These are phyloP conservation scores for Fistularia commersonii DNA, from an alignment of 2,797 vertebrate species.

Conservation along the genomic window DNA sequence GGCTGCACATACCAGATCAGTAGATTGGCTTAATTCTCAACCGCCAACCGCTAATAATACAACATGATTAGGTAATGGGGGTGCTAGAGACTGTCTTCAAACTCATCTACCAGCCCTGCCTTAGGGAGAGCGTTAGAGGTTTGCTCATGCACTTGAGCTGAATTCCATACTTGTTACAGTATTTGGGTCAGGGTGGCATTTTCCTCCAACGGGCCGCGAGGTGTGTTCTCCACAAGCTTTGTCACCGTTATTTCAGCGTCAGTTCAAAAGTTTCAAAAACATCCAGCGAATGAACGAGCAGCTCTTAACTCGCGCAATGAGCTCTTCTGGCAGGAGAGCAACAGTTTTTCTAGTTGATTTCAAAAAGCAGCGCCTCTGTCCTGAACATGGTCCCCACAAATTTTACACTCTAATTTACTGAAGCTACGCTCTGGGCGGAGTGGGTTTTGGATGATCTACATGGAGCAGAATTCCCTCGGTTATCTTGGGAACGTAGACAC, in stretches of 20 bases:
- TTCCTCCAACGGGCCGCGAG: too few relatives aligned
- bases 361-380: not conserved
- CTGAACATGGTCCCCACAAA: conserved; percentile 5
- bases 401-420: conserved; percentile 14
- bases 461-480: conserved; percentile 21
- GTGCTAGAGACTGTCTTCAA: conserved; percentile 21
- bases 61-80: conserved; percentile 18
- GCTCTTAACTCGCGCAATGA: too few relatives aligned
- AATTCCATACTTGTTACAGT: conserved; percentile 55
- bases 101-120: conserved; percentile 32
- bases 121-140: conserved; percentile 15
- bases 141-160: conserved; percentile 25
- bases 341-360: not conserved
- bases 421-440: conserved; percentile 18
- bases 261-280: too few relatives aligned
- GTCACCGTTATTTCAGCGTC: too few relatives aligned
- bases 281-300: too few relatives aligned
- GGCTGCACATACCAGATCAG: conserved; percentile 33
- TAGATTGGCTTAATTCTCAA: conserved; percentile 36
- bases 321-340: too few relatives aligned
- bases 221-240: too few relatives aligned
- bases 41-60: conserved; percentile 16
- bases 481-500: conserved; percentile 7
- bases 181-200: conserved; percentile 43
- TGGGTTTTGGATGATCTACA: conserved; percentile 31